Percentiles rank a stretch among this genome's conserved stretches.
Evolutionary conservation across 2,888 invertebrate genomes (phyloP).

Genomic region (Xanthia icteritia): DNA sequence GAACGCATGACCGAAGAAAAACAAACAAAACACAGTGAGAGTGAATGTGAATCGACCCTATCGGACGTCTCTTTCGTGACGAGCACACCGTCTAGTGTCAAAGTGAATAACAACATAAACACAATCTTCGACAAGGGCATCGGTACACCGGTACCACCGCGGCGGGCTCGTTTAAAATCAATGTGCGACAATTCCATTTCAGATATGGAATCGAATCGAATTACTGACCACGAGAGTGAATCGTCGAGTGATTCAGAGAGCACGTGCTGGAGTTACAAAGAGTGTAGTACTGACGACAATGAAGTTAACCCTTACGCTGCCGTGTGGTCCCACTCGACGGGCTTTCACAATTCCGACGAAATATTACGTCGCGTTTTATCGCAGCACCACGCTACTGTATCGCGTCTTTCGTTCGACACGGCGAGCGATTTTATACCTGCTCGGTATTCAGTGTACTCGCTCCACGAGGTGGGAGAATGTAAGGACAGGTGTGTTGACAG

Average conservation of each 20-base stretch:
- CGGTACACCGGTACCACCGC: slow-evolving; percentile 81
- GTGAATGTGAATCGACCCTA: slow-evolving; percentile 81
- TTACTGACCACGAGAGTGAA: slow-evolving; percentile 68
- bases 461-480: slow-evolving; percentile 85
- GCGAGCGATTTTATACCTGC: slow-evolving; percentile 82
- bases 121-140: slow-evolving; percentile 73
- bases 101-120: slow-evolving; percentile 71
- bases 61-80: slow-evolving; percentile 81
- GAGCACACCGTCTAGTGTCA: slow-evolving; percentile 79
- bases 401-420: slow-evolving; percentile 84
- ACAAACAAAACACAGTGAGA: slow-evolving; percentile 71
- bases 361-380: slow-evolving; percentile 81
- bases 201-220: slow-evolving; percentile 61
- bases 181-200: slow-evolving; percentile 56
- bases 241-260: slow-evolving; percentile 85
- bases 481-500: slow-evolving; percentile 80
- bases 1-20: slow-evolving; percentile 79
- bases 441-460: slow-evolving; percentile 83
- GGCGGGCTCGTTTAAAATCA: slow-evolving; percentile 77
- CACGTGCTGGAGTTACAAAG: slow-evolving; percentile 88
- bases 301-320: slow-evolving; percentile 82
- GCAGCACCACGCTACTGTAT: slow-evolving; percentile 82
- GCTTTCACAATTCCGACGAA: slow-evolving; percentile 87
- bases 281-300: slow-evolving; percentile 80
- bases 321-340: slow-evolving; percentile 86